Evolutionary conservation across 2,888 invertebrate species (phyloP).

Genomic region (Lepidocyrtoides sp.): DNA sequence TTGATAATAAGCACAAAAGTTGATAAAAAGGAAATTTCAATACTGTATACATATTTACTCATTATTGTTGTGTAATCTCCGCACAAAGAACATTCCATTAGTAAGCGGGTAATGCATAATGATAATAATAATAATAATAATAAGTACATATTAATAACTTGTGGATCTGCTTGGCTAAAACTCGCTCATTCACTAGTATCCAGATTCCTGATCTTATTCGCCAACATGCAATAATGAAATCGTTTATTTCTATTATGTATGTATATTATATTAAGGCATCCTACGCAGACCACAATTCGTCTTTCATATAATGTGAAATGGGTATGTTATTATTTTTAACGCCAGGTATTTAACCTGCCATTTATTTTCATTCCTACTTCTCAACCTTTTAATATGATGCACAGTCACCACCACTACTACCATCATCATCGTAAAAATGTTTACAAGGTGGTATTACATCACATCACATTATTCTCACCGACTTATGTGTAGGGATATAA

Average conservation of each 20-base stretch:
- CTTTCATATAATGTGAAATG: no score
- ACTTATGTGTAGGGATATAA: no score
- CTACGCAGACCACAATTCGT: background rate
- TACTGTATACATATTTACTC: no score
- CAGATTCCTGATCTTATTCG: background rate
- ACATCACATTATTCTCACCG: background rate
- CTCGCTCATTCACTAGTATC: background rate
- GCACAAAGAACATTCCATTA: background rate
- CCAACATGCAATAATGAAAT: conserved; percentile 3
- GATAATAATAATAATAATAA: no score
- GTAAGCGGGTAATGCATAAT: no score
- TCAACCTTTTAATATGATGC: no score
- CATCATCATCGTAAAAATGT: background rate
- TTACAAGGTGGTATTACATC: conserved; percentile 29
- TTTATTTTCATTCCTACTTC: background rate
- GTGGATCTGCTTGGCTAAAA: conserved; percentile 26
- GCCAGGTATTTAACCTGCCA: background rate
- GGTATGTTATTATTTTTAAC: background rate
- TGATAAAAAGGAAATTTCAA: no score
- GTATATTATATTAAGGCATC: background rate
- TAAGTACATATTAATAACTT: conserved; percentile 56
- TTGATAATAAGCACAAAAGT: no score
- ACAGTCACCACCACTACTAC: background rate
- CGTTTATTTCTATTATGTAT: no score
- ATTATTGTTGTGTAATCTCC: background rate